Percentiles rank a stretch among this genome's conserved stretches.
phyloP scores from a whole-genome alignment of 2,888 invertebrate genomes.

The Monochamus alternatus region DNA sequence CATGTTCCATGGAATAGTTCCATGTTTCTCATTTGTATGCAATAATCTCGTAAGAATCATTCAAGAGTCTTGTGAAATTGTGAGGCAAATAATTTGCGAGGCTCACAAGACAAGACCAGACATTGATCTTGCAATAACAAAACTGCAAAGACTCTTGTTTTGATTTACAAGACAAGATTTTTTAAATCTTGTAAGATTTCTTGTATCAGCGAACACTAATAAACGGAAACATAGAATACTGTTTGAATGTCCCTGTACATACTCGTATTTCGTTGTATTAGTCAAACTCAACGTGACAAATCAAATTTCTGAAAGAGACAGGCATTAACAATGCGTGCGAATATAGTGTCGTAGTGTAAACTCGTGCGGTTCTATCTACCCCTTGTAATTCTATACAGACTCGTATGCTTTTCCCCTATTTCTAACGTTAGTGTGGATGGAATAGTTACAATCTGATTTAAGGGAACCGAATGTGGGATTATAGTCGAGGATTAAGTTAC shows the following conservation, averaged over 20 bases:
- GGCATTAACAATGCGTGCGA: not conserved
- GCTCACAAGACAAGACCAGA: too few relatives aligned
- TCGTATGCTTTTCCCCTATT: conserved; percentile 20
- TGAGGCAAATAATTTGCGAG: too few relatives aligned
- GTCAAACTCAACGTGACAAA: conserved; percentile 27
- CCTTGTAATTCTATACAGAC: conserved; percentile 10
- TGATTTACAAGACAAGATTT: too few relatives aligned
- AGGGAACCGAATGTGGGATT: not conserved
- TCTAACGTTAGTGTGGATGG: not conserved
- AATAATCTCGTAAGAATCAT: too few relatives aligned
- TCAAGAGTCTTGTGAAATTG: too few relatives aligned
- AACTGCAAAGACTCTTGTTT: too few relatives aligned
- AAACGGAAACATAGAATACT: too few relatives aligned
- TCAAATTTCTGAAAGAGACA: conserved; percentile 17
- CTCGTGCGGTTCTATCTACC: conserved; percentile 17
- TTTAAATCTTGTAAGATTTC: too few relatives aligned
- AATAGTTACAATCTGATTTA: not conserved
- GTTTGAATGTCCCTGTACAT: not conserved
- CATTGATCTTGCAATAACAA: too few relatives aligned
- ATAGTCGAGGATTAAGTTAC: not conserved
- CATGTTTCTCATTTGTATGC: too few relatives aligned
- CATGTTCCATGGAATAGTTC: too few relatives aligned
- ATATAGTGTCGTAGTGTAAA: not conserved
- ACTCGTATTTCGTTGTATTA: not conserved
- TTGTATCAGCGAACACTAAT: too few relatives aligned